A percentile compares a stretch with the other conserved stretches of the same genome.
These are phyloP conservation scores for Chaenocephalus aceratus DNA, from an alignment of 2,113 vertebrate species.

Conservation along the genomic window DNA sequence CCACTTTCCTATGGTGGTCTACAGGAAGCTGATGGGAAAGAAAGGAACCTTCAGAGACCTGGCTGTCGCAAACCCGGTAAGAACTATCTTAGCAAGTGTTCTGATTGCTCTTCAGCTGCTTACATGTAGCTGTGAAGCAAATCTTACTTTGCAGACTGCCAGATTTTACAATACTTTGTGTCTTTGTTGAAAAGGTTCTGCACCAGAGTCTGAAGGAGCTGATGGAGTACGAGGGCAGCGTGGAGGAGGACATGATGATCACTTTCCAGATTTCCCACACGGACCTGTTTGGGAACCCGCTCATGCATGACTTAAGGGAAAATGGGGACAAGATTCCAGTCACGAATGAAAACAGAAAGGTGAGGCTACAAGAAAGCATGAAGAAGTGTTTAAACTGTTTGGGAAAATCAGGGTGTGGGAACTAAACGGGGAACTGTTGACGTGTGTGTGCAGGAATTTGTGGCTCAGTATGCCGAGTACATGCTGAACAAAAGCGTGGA, in stretches of 20 bases:
- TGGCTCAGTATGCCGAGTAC: conserved; percentile 96
- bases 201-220: conserved; percentile 96
- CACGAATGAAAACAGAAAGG: conserved; percentile 98
- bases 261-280: conserved; percentile 99
- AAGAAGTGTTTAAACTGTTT: background rate
- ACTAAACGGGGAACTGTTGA: too few species aligned
- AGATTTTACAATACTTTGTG: too few species aligned
- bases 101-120: background rate
- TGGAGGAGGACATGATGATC: conserved; percentile 99
- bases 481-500: conserved; percentile 99
- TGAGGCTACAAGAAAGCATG: conserved; percentile 61
- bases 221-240: conserved; percentile 93
- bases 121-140: too few species aligned
- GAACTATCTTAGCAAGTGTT: conserved; percentile 8
- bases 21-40: conserved; percentile 99
- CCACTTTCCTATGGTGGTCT: conserved; percentile 99
- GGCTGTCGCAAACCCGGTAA: conserved; percentile 97
- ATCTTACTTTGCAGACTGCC: too few species aligned
- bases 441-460: conserved; percentile 91
- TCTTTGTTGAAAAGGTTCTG: conserved; percentile 86
- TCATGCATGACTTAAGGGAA: conserved; percentile 97
- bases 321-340: conserved; percentile 98
- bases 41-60: conserved; percentile 98
- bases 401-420: background rate
- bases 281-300: conserved; percentile 96